phyloP scores from a whole-genome alignment of 2,888 invertebrate genomes.

The Lasius platythorax region DNA sequence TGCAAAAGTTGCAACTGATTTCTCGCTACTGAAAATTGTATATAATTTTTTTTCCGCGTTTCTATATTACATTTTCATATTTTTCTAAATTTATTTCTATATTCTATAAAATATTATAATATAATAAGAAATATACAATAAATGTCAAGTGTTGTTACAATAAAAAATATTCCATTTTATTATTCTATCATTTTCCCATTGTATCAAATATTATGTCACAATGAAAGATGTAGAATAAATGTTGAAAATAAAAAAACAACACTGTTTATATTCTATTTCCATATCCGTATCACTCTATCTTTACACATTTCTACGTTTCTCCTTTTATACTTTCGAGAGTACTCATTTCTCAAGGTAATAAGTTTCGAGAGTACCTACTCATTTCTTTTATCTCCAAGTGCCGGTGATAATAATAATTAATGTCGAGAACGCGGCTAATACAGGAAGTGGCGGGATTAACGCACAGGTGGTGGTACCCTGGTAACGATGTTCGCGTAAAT shows the following conservation, averaged over 20 bases:
- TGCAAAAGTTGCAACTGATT: background rate
- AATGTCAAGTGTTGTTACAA: background rate
- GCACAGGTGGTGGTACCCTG: background rate
- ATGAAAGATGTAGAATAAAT: background rate
- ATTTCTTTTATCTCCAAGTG: background rate
- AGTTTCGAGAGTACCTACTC: background rate
- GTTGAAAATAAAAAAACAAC: background rate
- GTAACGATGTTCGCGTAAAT: background rate
- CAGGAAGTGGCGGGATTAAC: constrained; percentile 22
- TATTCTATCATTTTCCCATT: background rate
- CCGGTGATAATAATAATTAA: background rate
- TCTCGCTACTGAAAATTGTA: background rate
- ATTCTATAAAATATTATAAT: too few species aligned
- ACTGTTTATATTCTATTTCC: background rate
- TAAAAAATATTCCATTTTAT: background rate
- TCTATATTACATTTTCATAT: background rate
- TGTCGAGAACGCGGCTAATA: constrained; percentile 1
- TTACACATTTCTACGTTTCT: background rate
- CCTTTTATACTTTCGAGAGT: background rate
- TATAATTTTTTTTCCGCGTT: background rate
- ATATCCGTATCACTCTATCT: background rate
- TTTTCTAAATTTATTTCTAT: too few species aligned
- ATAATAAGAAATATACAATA: background rate
- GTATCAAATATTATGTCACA: background rate
- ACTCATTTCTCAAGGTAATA: background rate